Evolutionary conservation across 2,888 invertebrate species (phyloP).

Genomic region (Metellina segmentata): DNA sequence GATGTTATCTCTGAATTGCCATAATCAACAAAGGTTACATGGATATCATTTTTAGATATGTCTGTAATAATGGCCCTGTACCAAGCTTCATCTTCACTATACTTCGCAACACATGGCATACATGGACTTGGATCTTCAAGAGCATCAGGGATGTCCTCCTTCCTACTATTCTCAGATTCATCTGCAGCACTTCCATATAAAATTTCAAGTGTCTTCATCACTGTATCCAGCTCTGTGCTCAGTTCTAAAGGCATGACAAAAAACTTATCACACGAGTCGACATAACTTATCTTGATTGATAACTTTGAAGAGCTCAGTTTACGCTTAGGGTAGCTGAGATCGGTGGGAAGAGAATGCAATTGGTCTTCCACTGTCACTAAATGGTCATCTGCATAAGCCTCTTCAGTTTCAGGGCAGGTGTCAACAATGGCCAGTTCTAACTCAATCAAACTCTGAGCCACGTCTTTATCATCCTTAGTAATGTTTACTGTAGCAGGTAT

Average conservation of each 20-base stretch:
- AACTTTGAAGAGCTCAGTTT: slow-evolving; percentile 39
- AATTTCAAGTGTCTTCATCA: slow-evolving; percentile 54
- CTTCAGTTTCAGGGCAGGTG: slow-evolving; percentile 58
- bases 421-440: slow-evolving; percentile 64
- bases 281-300: slow-evolving; percentile 56
- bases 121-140: slow-evolving; percentile 50
- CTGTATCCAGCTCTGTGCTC: slow-evolving; percentile 57
- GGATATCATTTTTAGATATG: slow-evolving; percentile 74
- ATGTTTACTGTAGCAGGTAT: slow-evolving; percentile 68
- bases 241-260: slow-evolving; percentile 60
- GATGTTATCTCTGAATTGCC: slow-evolving; percentile 79
- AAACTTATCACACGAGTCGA: slow-evolving; percentile 64
- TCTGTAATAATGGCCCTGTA: slow-evolving; percentile 72
- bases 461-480: slow-evolving; percentile 64
- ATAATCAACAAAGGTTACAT: slow-evolving; percentile 80
- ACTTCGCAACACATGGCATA: slow-evolving; percentile 71
- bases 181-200: slow-evolving; percentile 26
- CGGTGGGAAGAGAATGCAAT: slow-evolving; percentile 53
- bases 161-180: background rate
- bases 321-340: slow-evolving; percentile 66
- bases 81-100: slow-evolving; percentile 71
- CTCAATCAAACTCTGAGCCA: slow-evolving; percentile 58
- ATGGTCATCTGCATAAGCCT: slow-evolving; percentile 69
- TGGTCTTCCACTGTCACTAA: slow-evolving; percentile 62
- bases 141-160: background rate